Conservation (phyloP, 2,888 invertebrate genomes). For the Scaptomyza parva region DNA sequence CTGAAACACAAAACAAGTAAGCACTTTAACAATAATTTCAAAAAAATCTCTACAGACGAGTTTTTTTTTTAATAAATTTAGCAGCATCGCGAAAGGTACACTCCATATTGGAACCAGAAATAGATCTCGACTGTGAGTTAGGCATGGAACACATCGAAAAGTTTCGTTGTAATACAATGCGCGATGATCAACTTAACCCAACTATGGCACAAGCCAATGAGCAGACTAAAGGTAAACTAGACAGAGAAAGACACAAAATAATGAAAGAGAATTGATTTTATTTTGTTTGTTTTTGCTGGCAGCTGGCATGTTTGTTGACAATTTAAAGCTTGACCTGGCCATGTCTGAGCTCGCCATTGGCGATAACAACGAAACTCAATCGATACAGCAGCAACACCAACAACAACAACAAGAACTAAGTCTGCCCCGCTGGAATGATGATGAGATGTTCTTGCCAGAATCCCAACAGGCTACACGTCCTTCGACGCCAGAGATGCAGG, state of each 20-base stretch:
- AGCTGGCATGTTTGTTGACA: not conserved
- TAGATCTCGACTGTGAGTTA: slow-evolving; percentile 55
- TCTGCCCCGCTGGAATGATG: not conserved
- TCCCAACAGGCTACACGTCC: slow-evolving; percentile 1
- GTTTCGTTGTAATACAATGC: slow-evolving; percentile 37
- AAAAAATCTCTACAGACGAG: not conserved
- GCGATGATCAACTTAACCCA: not conserved
- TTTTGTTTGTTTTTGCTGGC: not conserved
- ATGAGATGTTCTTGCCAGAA: no score
- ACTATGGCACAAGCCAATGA: not conserved
- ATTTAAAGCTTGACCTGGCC: not conserved
- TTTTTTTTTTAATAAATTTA: not conserved
- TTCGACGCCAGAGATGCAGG: not conserved
- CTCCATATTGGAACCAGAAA: slow-evolving; percentile 1
- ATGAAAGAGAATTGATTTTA: not conserved
- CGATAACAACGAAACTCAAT: not conserved
- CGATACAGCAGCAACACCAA: not conserved
- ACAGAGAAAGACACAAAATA: no score
- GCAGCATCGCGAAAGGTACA: not conserved
- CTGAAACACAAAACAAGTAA: not conserved
- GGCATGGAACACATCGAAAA: slow-evolving; percentile 55
- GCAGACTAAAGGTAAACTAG: not conserved
- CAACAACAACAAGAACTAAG: not conserved
- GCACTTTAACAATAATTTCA: not conserved
- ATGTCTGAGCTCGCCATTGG: not conserved